Evolutionary conservation across 2,888 invertebrate species (phyloP), one percentile per base, ranked within the genome.

Genomic region (Aleiodes testaceus): DNA sequence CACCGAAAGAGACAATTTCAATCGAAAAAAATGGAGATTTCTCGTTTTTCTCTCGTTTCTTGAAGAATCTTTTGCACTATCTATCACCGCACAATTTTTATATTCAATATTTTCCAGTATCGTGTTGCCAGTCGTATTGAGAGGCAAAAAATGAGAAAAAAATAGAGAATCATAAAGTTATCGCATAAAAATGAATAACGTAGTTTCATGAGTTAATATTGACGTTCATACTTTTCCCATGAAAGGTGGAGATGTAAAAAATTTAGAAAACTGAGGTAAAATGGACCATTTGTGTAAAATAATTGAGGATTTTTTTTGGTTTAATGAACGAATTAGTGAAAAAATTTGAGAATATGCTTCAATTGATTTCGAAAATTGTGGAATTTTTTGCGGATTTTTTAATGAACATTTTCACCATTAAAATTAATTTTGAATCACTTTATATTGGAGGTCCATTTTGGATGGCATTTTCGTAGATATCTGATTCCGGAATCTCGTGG

Each of bases 401-500:
- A 5, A 26, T 5, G 3, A 26, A 26, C 3, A 3, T 5, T 5
- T 26, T 26, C 26, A 26, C 1, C 5, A 5, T 5, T 5, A 26
- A 26, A 26, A 26, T 5, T 5, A 26, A 26, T 26, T 5, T 5
- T 26, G 5, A 26, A 26, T 26, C 3, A 26, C 5, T 2, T 26
- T 26, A 5, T 5, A 26, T 3, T 26, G 26, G 3, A 3, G 26
- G 26, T 26, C 26, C 26, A 26, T 26, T 26, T 26, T 26, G 26
- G 26, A 26, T 26, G n/a, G n/a, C n/a, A n/a, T 26, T 26, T 26
- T 26, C 5, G 5, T 26, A 1, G 5, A 59, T 59, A 59, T 59
- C 59, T 42, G 59, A 59, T 36, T 42, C 59, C 59, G 3, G 49
- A 68, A 61, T 68, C 16, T 59, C 36, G 59, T 68, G 18, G 42